phyloP scores from a whole-genome alignment of 2,113 vertebrate genomes.

The Pollachius pollachius region DNA sequence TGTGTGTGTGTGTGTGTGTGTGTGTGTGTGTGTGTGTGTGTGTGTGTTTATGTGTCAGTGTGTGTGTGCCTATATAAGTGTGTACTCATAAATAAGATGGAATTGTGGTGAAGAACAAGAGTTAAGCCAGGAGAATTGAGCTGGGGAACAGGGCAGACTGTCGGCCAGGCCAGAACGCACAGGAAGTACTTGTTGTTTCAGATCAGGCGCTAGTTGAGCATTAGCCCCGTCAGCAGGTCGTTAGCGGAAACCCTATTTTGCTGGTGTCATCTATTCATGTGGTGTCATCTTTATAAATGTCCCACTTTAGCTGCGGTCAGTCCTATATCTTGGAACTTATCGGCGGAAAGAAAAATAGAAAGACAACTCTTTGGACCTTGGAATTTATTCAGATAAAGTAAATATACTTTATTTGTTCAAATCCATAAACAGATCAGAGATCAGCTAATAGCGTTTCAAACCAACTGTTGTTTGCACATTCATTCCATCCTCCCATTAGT shows the following conservation, averaged over 20 bases:
- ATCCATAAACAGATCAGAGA: too few species aligned
- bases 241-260: not conserved
- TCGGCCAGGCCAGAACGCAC: not conserved
- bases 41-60: not conserved
- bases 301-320: too few species aligned
- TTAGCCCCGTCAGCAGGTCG: not conserved
- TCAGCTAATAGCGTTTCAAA: too few species aligned
- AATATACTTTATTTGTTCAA: too few species aligned
- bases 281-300: too few species aligned
- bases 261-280: not conserved
- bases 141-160: conserved; percentile 2
- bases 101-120: not conserved
- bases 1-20: conserved; percentile 1
- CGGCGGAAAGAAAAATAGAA: too few species aligned
- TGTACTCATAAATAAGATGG: not conserved
- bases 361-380: too few species aligned
- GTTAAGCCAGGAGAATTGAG: not conserved
- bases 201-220: not conserved
- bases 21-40: not conserved
- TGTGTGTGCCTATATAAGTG: conserved; percentile 10
- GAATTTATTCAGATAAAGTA: too few species aligned
- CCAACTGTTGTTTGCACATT: too few species aligned
- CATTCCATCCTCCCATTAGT: too few species aligned
- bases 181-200: conserved; percentile 12
- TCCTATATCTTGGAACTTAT: too few species aligned